phyloP scores from a whole-genome alignment of 2,113 vertebrate genomes.

The Phoxinus phoxinus region DNA sequence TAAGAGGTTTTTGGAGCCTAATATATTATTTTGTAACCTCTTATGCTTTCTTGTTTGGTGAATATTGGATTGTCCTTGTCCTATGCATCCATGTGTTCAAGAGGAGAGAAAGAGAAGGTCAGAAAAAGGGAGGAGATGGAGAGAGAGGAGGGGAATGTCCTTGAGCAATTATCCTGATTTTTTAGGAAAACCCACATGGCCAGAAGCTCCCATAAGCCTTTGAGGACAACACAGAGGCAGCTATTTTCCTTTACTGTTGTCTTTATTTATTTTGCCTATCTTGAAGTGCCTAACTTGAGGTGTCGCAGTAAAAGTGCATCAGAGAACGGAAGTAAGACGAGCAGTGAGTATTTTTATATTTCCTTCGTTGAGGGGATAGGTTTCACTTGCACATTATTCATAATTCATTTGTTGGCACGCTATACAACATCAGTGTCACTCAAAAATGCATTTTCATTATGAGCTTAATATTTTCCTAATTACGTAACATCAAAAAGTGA shows the following conservation, averaged over 20 bases:
- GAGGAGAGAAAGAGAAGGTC: neutral
- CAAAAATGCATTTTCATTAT: neutral
- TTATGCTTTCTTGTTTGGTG: neutral
- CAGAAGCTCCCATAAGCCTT: slow-evolving; percentile 51
- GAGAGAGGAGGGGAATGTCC: slow-evolving; percentile 63
- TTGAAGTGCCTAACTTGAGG: neutral
- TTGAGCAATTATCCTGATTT: slow-evolving; percentile 49
- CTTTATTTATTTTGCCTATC: neutral
- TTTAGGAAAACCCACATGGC: slow-evolving; percentile 47
- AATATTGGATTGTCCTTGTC: neutral
- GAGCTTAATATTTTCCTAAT: neutral
- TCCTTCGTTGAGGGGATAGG: neutral
- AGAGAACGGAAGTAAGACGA: slow-evolving; percentile 17
- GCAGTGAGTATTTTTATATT: slow-evolving; percentile 43
- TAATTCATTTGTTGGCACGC: neutral
- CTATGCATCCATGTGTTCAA: neutral
- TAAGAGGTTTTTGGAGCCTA: neutral
- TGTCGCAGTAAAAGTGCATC: neutral
- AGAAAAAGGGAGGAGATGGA: slow-evolving; percentile 52
- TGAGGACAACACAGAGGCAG: slow-evolving; percentile 51
- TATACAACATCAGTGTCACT: neutral
- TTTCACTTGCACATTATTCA: neutral
- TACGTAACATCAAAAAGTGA: neutral
- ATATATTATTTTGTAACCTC: neutral
- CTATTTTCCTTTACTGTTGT: slow-evolving; percentile 35